Base-by-base conservation (phyloP, 2,888 invertebrate species). In the Helicoverpa assulta region DNA sequence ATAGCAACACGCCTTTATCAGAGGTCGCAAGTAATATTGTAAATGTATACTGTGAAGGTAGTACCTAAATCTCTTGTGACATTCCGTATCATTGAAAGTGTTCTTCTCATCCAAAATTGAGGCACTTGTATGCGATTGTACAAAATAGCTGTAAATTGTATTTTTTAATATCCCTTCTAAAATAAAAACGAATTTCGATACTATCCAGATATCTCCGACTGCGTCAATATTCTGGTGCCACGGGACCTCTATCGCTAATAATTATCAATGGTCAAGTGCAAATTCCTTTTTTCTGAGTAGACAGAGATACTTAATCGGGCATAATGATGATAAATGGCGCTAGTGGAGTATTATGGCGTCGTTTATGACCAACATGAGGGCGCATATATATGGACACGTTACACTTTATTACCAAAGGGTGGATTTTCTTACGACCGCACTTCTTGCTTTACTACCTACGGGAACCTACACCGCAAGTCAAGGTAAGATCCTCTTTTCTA, bases 271-370 rank as follows among this genome's bases (percentile, higher is more conserved):
- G 29, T 19, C 29, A 14, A 5, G 47, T 62, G 54, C 57, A 54
- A 10, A 8, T 14, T 16, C 47, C 18, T 51, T n/a, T 14, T 50
- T 37, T 14, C 50, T 43, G 53, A 21, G 40, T 37, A 53, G 37
- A 33, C 62, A 60, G 63, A 51, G 29, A 51, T 67, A 60, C 62
- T 67, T 68, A 78, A 78, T 74, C 54, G 57, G 61, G 60, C 53
- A 61, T 76, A 79, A 79, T 76, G 54, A 59, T 67, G 80, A 76
- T 59, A 61, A 65, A 76, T 76, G 54, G 52, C n/a, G 33, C 12
- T 50, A 60, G 52, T 37, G 43, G 60, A 76, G 51, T 73, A 67
- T 76, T 78, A 64, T 68, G 74, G 53, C 79, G 51, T 73, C 67
- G 26, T 78, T 76, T 78, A 73, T 73, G 63, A 40, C 67, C 51